These are phyloP conservation scores for Anoplolepis gracilipes DNA, from an alignment of 1,140 invertebrate species.

Conservation along the genomic window DNA sequence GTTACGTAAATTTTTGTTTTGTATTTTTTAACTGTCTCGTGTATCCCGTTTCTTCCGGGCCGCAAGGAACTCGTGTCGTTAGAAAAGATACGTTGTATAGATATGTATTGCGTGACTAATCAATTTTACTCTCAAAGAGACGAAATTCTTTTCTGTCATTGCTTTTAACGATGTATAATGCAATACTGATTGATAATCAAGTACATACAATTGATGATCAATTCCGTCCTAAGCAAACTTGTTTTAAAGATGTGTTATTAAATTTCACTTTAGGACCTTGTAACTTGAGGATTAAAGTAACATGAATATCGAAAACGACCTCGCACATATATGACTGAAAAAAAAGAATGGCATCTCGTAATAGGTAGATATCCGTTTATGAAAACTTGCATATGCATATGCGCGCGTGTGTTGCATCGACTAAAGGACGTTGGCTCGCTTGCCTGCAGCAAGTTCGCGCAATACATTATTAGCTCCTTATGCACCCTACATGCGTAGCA, in stretches of 20 bases:
- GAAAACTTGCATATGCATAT: conserved; percentile 17
- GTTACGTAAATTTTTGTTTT: background rate
- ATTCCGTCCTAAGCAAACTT: background rate
- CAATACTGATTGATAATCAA: background rate
- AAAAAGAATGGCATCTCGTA: conserved; percentile 13
- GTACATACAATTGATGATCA: background rate
- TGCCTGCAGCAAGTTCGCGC: conserved; percentile 49
- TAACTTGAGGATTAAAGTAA: background rate
- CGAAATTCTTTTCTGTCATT: background rate
- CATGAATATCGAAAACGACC: background rate
- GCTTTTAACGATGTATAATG: background rate
- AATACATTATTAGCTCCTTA: conserved; percentile 59
- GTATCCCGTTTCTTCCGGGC: background rate
- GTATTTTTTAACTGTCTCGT: background rate
- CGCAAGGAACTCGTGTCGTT: background rate
- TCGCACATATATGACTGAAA: background rate
- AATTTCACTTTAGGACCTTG: background rate
- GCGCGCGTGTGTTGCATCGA: background rate
- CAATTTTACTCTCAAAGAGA: background rate
- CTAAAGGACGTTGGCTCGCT: conserved; percentile 16
- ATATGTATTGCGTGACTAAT: background rate
- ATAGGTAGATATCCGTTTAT: conserved; percentile 53
- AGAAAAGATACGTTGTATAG: background rate
- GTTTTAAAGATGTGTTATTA: background rate
- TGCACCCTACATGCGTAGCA: conserved; percentile 63